A percentile compares a stretch with the other conserved stretches of the same genome.
phyloP scores from a whole-genome alignment of 2,888 invertebrate species.

The Erynnis tages region DNA sequence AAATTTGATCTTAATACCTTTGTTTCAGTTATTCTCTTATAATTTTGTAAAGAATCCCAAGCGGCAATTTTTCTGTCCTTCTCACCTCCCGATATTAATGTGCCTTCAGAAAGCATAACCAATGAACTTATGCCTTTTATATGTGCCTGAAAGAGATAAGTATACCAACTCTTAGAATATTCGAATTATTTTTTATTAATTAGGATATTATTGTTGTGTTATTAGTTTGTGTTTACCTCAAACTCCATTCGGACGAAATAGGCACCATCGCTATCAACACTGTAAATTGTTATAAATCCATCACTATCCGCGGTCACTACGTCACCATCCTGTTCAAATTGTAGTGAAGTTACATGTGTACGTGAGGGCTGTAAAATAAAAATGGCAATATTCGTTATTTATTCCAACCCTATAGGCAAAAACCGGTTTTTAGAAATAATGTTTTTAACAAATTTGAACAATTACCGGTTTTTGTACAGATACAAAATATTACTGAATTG shows the following conservation, averaged over 20 bases:
- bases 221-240: conserved; percentile 76
- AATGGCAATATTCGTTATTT: neutral
- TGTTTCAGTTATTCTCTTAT: conserved; percentile 93
- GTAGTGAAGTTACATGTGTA: conserved; percentile 91
- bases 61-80: conserved; percentile 94
- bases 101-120: conserved; percentile 94
- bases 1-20: conserved; percentile 74
- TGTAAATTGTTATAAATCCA: conserved; percentile 95
- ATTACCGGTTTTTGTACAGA: too few relatives aligned
- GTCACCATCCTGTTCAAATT: conserved; percentile 95
- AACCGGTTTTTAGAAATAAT: too few relatives aligned
- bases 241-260: conserved; percentile 94
- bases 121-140: conserved; percentile 93
- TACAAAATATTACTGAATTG: too few relatives aligned
- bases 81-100: conserved; percentile 93
- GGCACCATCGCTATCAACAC: conserved; percentile 93
- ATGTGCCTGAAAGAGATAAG: conserved; percentile 83
- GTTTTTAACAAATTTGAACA: too few relatives aligned
- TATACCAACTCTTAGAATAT: neutral
- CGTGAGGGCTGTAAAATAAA: conserved; percentile 84
- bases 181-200: too few relatives aligned
- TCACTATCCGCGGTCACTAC: conserved; percentile 96
- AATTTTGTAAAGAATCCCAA: conserved; percentile 95
- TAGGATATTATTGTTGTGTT: too few relatives aligned
- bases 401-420: too few relatives aligned